Base-by-base conservation (phyloP, 1,140 invertebrate genomes). In the Orchestia grillus region DNA sequence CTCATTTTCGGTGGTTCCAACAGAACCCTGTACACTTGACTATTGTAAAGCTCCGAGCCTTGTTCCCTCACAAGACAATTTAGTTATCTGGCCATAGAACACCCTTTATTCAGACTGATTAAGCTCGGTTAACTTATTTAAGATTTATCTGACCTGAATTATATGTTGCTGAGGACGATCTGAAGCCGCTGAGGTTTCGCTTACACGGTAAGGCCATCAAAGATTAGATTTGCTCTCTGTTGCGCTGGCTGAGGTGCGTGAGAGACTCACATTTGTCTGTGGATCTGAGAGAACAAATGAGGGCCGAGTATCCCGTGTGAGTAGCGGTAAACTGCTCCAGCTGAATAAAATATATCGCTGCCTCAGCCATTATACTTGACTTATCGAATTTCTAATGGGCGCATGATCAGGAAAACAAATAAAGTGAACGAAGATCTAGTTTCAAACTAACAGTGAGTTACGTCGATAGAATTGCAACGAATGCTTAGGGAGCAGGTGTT, bases 231-330 rank as follows among this genome's bases (percentile, higher is more conserved):
- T 94, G 44, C 3, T 44, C 41, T n/a, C 44, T 47, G 43, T 47
- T 47, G 43, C 40, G 44, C 11, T 47, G 44, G 92, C 41, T 91
- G 41, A 43, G 44, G 41, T 43, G 88, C 92, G 92, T 94, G 92
- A 1, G 92, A 40, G n/a, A 44, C 92, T 94, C 43, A 6, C 43
- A 47, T 94, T 94, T 94, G 92, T 94, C 92, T 40, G 36, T n/a
- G 92, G 44, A 94, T 94, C 44, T 45, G 41, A 45, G 92, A 94
- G 92, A 44, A 44, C 92, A 90, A 90, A 90, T 90, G 88, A 90
- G 88, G 88, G 43, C 41, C 43, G 0, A 43, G 88, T 90, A 90
- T 90, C 88, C 43, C 41, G 88, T 90, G 41, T 90, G n/a, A 90
- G 88, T 44, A 41, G 41, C 88, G 43, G 88, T 44, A 42, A 44